These are phyloP conservation scores for Chaetogeoica ovagalla DNA, from an alignment of 2,888 invertebrate genomes.

Conservation along the genomic window DNA sequence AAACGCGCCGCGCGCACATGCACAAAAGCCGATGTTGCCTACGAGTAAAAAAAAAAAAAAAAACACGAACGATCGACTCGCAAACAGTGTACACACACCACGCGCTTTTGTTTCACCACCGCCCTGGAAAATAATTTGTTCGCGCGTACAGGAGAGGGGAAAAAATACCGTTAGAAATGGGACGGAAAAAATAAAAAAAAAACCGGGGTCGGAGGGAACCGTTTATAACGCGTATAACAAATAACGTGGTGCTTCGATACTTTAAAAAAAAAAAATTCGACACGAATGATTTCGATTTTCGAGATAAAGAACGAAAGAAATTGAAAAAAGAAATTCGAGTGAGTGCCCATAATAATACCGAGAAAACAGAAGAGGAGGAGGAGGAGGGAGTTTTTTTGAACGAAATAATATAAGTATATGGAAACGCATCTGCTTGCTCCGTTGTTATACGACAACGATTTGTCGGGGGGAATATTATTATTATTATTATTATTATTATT, in stretches of 20 bases:
- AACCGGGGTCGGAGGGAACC: neutral
- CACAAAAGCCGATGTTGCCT: neutral
- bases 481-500: neutral
- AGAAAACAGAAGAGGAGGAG: too few species aligned
- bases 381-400: slow-evolving; percentile 20
- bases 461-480: neutral
- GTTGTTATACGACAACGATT: slow-evolving; percentile 18
- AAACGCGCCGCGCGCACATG: neutral
- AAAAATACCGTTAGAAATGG: slow-evolving; percentile 26
- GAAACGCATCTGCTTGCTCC: slow-evolving; percentile 39
- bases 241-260: neutral
- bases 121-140: slow-evolving; percentile 1
- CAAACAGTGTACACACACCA: slow-evolving; percentile 9
- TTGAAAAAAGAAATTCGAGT: slow-evolving; percentile 40
- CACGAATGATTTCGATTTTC: slow-evolving; percentile 23
- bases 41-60: slow-evolving; percentile 2
- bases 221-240: neutral
- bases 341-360: neutral
- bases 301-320: slow-evolving; percentile 24
- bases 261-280: neutral
- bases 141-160: neutral
- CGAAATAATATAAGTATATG: slow-evolving; percentile 9
- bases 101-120: slow-evolving; percentile 25
- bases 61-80: neutral
- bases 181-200: too few species aligned